Conservation (phyloP, 64 coral and sea anemone species). For the Montipora efflorescens region DNA sequence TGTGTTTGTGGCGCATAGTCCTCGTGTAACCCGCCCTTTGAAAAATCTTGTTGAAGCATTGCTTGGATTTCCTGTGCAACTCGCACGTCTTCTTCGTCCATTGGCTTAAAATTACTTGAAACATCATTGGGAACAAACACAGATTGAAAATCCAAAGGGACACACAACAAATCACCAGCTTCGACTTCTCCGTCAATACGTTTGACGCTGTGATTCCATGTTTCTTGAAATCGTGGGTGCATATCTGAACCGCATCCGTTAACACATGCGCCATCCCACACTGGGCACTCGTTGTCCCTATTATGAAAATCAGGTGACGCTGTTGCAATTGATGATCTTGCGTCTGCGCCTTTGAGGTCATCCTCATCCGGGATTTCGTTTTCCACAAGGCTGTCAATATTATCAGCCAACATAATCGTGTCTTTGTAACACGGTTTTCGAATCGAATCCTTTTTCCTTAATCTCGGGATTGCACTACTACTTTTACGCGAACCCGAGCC, state of each 20-base stretch:
- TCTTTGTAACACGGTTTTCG: not conserved
- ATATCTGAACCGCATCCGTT: not conserved
- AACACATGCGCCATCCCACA: not conserved
- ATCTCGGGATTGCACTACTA: not conserved
- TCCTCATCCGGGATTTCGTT: slow-evolving; percentile 19
- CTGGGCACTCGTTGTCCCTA: no score
- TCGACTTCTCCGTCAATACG: not conserved
- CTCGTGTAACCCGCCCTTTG: not conserved
- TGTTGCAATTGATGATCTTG: not conserved
- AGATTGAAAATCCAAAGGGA: not conserved
- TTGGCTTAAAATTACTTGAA: not conserved
- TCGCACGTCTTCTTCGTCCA: slow-evolving; percentile 10
- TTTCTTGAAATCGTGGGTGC: no score
- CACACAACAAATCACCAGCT: not conserved
- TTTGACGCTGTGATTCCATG: not conserved
- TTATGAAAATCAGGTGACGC: not conserved
- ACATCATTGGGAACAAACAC: not conserved
- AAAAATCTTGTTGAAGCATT: not conserved
- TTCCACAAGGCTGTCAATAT: slow-evolving; percentile 3
- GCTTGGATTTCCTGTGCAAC: not conserved
- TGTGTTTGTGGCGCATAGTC: not conserved
- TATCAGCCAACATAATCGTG: slow-evolving; percentile 9
- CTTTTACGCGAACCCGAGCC: not conserved
- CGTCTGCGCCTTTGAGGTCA: not conserved
- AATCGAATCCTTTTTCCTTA: not conserved